Percentiles rank a stretch among this genome's conserved stretches.
Evolutionary conservation across 1,140 invertebrate species (phyloP).

Genomic region (Hylaeus volcanicus): DNA sequence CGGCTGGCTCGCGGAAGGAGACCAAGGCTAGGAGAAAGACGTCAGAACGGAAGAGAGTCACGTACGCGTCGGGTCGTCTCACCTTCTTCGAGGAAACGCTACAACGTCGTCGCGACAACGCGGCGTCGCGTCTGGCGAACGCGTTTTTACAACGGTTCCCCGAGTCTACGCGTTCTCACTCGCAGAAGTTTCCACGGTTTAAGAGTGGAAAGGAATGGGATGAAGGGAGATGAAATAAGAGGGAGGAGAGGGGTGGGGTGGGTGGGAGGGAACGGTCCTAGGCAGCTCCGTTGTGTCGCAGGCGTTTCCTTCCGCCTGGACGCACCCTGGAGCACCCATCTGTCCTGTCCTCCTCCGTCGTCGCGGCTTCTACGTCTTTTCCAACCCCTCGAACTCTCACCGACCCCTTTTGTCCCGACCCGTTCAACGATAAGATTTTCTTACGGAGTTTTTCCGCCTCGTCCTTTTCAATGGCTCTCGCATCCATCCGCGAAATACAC

Average conservation of each 20-base stretch:
- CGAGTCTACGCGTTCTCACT: neutral
- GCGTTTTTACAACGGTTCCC: constrained; percentile 22
- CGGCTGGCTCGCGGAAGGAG: neutral
- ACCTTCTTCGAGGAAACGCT: constrained; percentile 39
- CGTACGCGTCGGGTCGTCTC: constrained; percentile 30
- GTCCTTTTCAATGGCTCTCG: constrained; percentile 4
- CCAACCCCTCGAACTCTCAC: neutral
- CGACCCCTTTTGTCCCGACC: constrained; percentile 5
- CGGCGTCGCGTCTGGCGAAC: constrained; percentile 42
- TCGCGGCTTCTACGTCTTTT: too few relatives aligned
- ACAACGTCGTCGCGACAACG: constrained; percentile 42
- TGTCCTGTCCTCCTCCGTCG: neutral
- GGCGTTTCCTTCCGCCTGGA: constrained; percentile 22
- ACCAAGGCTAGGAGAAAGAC: neutral
- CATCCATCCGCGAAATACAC: constrained; percentile 16
- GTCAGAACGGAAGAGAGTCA: constrained; percentile 16
- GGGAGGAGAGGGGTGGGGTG: too few relatives aligned
- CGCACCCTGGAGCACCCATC: neutral
- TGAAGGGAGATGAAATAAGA: too few relatives aligned
- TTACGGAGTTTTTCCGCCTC: constrained; percentile 7
- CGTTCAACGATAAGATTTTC: constrained; percentile 38
- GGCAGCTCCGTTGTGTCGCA: neutral
- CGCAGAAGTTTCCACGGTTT: too few relatives aligned
- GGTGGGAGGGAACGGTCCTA: too few relatives aligned
- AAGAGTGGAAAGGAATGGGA: too few relatives aligned